Evolutionary conservation across 2,888 invertebrate genomes (phyloP), one percentile per base, ranked within the genome.

Genomic region (Drosophila mettleri): DNA sequence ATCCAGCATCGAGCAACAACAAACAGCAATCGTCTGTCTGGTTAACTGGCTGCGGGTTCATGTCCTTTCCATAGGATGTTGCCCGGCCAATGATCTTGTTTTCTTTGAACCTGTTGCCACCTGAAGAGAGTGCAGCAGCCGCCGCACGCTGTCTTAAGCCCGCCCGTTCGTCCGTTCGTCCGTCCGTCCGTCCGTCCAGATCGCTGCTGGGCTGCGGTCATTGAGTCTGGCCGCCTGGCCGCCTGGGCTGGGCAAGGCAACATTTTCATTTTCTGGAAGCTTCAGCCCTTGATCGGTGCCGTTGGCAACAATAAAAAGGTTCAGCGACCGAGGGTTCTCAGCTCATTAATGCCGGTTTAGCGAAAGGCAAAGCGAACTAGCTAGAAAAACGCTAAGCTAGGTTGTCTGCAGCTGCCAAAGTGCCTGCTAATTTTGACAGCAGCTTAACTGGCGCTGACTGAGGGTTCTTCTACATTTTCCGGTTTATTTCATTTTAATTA

Each of bases 51-150:
- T 58, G 33, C 43, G 39, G 62, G 66, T 75, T 69, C 73, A 69
- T 76, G 76, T 79, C 79, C 79, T 79, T 82, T 80, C 38, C 49
- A 63, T 78, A 70, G 78, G 69, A 78, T 81, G 43, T 57, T 78
- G 52, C 51, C 65, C 67, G 78, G 78, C 77, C 80, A 80, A 69
- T 80, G 81, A 73, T 81, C 85, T 62, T 45, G 53, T 22, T 6
- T 24, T 33, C 22, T 8, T 61, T 78, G 67, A 81, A 81, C 78
- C 61, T 57, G 69, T 72, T 66, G 63, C 55, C 36, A 55, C 34
- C 59, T 72, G 36, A 78, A 54, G 41, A 3, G n/a, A n/a, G n/a
- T 36, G n/a, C n/a, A 5, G n/a, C n/a, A 16, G 16, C 36, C n/a
- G 4, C 16, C 9, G 24, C 24, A 24, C 3, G 5, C 9, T 3